phyloP scores from a whole-genome alignment of 2,888 invertebrate species.

The Ennomos quercinarius region DNA sequence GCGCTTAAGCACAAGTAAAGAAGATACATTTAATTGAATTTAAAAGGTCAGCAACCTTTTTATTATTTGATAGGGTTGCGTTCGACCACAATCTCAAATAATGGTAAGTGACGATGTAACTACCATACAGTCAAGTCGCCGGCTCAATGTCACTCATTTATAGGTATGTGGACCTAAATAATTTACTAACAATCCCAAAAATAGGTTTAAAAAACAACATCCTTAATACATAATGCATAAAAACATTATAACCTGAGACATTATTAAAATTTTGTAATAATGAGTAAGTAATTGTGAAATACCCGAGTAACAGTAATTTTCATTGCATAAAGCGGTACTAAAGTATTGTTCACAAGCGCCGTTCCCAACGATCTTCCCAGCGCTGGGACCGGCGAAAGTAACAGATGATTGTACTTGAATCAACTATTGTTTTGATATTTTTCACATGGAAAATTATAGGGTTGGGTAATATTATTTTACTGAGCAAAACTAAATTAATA shows the following conservation, averaged over 20 bases:
- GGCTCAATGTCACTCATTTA: too few species aligned
- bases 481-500: background rate
- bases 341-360: slow-evolving; percentile 58
- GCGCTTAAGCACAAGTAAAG: too few species aligned
- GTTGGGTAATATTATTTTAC: slow-evolving; percentile 11
- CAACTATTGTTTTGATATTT: slow-evolving; percentile 40
- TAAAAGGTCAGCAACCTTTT: too few species aligned
- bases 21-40: too few species aligned
- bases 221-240: background rate
- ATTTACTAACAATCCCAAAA: too few species aligned
- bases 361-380: slow-evolving; percentile 42
- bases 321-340: slow-evolving; percentile 70
- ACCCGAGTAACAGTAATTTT: slow-evolving; percentile 68
- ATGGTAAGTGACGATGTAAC: too few species aligned
- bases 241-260: slow-evolving; percentile 13
- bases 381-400: slow-evolving; percentile 44
- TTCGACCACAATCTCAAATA: too few species aligned
- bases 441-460: slow-evolving; percentile 45
- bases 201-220: background rate
- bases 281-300: slow-evolving; percentile 46
- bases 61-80: too few species aligned
- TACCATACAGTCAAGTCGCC: too few species aligned
- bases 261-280: slow-evolving; percentile 39
- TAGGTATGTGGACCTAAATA: too few species aligned
- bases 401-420: slow-evolving; percentile 34